Evolutionary conservation across 1,140 invertebrate genomes (phyloP), one percentile per base, ranked within the genome.

Genomic region (Hyles euphorbiae): DNA sequence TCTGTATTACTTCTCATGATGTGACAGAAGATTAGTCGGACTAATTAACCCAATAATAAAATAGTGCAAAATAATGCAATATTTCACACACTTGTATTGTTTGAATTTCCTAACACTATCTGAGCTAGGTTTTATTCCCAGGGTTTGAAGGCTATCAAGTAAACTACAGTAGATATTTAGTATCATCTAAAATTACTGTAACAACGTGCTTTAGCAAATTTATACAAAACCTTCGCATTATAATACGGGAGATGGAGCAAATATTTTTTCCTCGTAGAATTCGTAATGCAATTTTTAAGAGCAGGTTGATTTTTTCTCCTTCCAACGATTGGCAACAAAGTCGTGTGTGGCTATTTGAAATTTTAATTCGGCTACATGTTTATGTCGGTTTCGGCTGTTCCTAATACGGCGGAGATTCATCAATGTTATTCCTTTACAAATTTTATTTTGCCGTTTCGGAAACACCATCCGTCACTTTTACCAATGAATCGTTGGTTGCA

Each of bases 281-380:
- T 34, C 34, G 11, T 65, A 70, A 76, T 71, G 68, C 54, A 65
- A 47, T 50, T 50, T 58, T 65, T 58, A 51, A 57, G 61, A 77
- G 65, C 76, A 76, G 72, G 74, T 78, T 74, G 72, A 70, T 67
- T 70, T 74, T 68, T 75, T 73, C 58, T 65, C 46, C 43, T 3
- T 58, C 59, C 63, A 68, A 61, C 46, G 43, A 58, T 64, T 75
- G 72, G 76, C 76, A 68, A 76, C 72, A 71, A 69, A 70, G 67
- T 70, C 61, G 60, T 61, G 60, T 67, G 53, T 61, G 63, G 53
- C 66, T 73, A 80, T 83, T 81, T 80, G 74, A 78, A 83, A 83
- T 77, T 81, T 73, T 74, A 80, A 83, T 78, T 77, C 58, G 61
- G 66, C 60, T 72, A 70, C 78, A 77, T 81, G 76, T 76, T 74